A percentile compares a stretch with the other conserved stretches of the same genome.
Evolutionary conservation across 53 echinoderm and acorn worm species (phyloP).

Genomic region (Mesocentrotus franciscanus): DNA sequence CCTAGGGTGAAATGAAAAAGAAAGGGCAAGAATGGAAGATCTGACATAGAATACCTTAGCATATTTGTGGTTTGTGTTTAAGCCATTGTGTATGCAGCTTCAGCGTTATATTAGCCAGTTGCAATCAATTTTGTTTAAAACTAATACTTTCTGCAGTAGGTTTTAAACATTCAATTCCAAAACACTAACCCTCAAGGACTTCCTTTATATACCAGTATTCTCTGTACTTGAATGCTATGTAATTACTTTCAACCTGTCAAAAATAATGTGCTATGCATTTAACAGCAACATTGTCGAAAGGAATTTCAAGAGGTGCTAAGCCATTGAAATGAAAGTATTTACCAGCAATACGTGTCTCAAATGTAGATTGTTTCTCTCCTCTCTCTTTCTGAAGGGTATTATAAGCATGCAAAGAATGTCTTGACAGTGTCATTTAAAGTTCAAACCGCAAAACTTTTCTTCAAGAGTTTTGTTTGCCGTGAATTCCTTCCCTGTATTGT

Average conservation of each 20-base stretch:
- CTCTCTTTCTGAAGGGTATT: background rate
- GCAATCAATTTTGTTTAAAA: background rate
- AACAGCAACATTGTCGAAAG: background rate
- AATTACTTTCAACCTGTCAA: background rate
- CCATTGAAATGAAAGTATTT: constrained; percentile 47
- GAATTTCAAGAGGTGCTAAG: constrained; percentile 2
- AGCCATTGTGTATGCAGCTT: background rate
- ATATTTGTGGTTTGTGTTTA: constrained; percentile 3
- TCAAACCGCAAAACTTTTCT: constrained; percentile 5
- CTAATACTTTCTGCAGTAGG: background rate
- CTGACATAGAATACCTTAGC: background rate
- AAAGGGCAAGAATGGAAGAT: background rate
- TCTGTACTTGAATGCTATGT: background rate
- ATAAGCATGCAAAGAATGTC: constrained; percentile 24
- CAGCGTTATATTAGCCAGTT: background rate
- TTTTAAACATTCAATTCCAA: background rate
- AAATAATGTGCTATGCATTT: background rate
- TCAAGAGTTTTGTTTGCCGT: background rate
- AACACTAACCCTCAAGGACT: background rate
- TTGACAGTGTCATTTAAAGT: constrained; percentile 53
- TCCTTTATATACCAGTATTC: background rate
- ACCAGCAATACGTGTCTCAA: background rate
- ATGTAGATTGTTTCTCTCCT: background rate
- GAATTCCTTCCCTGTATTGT: constrained; percentile 42
- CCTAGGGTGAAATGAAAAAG: background rate